Evolutionary conservation across 2,888 invertebrate species (phyloP), one percentile per base, ranked within the genome.

Genomic region (Lamellibrachia satsuma): DNA sequence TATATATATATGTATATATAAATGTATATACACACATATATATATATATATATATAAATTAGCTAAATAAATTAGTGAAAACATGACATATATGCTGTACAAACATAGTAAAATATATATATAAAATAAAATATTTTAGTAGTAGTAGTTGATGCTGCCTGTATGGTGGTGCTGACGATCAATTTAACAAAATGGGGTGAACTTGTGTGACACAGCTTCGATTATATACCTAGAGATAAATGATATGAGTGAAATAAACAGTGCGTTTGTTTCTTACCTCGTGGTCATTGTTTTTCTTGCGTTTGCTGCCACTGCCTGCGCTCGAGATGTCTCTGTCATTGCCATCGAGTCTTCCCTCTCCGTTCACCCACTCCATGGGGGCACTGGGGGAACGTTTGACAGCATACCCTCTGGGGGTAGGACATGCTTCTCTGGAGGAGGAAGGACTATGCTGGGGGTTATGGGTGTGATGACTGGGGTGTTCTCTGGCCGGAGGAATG

Each of bases 331-430:
- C 92, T 39, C 92, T 92, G 55, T 27, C 51, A 90, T 75, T 27
- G 90, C 22, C 51, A n/a, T 91, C 15, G 27, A 75, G 51, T 92
- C 39, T 15, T 75, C 91, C 52, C 3, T 90, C 92, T 3, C 90
- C 90, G 6, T 90, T 55, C 15, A 39, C 51, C 22, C n/a, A n/a
- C n/a, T 92, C 93, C 92, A 93, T 75, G 9, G 92, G 90, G 60
- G 93, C 27, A 90, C 90, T 92, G 52, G 93, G 92, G 7, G 93
- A 93, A 52, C 93, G 91, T 75, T 93, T 93, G 2, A 93, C 90
- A 7, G 91, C 93, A 52, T 92, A 93, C 15, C 90, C 90, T 9
- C 93, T 52, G 11, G 93, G 93, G 22, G 92, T 92, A 22, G 90
- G 11, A 2, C 91, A 11, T 22, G 92, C 11, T 52, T 52, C 22